A percentile compares a stretch with the other conserved stretches of the same genome.
phyloP scores from a whole-genome alignment of 2,888 invertebrate genomes.

The Melinopterus prodromus region DNA sequence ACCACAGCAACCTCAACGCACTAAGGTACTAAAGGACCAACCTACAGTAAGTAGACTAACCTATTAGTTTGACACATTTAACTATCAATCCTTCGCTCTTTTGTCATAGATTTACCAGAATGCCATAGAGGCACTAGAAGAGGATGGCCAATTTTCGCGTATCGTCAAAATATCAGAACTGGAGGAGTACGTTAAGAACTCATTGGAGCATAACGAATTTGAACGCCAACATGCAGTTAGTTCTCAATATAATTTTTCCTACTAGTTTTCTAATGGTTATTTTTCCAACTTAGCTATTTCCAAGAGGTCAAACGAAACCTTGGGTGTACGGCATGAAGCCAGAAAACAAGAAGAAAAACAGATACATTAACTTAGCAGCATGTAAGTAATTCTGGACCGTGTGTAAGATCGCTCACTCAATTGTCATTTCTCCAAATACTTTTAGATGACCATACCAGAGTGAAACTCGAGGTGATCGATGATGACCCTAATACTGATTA shows the following conservation, averaged over 20 bases:
- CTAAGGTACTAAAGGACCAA: slow-evolving; percentile 5
- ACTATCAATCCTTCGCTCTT: background rate
- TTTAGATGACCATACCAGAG: slow-evolving; percentile 63
- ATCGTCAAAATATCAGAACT: background rate
- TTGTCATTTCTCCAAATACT: slow-evolving; percentile 35
- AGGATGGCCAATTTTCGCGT: slow-evolving; percentile 12
- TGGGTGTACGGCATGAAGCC: slow-evolving; percentile 57
- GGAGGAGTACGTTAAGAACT: slow-evolving; percentile 26
- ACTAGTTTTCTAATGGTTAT: background rate
- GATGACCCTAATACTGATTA: slow-evolving; percentile 60
- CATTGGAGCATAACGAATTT: slow-evolving; percentile 19
- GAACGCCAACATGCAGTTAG: slow-evolving; percentile 26
- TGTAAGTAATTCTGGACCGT: slow-evolving; percentile 54
- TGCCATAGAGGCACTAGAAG: slow-evolving; percentile 1
- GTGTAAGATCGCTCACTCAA: too few species aligned
- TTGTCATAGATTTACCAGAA: slow-evolving; percentile 16
- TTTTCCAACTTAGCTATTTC: slow-evolving; percentile 53
- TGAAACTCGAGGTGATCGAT: slow-evolving; percentile 56
- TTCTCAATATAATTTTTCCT: background rate
- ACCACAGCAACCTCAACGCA: background rate
- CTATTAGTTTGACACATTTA: background rate
- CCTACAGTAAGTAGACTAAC: background rate
- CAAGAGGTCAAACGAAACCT: slow-evolving; percentile 57
- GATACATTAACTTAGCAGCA: slow-evolving; percentile 61
- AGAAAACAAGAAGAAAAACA: slow-evolving; percentile 61